A percentile compares a stretch with the other conserved stretches of the same genome.
phyloP scores from a whole-genome alignment of 2,797 vertebrate species.

The Melanitta fusca region DNA sequence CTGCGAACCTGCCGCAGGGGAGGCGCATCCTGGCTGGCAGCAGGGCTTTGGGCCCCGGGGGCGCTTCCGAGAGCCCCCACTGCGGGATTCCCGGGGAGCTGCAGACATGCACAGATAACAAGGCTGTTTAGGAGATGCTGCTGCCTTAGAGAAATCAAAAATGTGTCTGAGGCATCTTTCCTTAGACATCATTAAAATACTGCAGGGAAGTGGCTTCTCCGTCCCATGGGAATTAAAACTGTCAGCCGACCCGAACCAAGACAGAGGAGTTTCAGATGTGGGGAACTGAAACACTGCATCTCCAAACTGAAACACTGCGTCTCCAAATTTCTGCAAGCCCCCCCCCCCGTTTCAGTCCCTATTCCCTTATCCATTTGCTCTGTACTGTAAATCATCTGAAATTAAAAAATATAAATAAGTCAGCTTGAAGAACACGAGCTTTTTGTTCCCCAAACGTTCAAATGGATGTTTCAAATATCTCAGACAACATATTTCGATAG shows the following conservation, averaged over 20 bases:
- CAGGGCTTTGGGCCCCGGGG: neutral
- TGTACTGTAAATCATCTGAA: neutral
- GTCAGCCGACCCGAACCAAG: neutral
- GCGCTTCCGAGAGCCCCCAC: neutral
- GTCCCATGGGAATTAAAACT: neutral
- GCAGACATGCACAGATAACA: neutral
- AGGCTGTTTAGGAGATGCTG: neutral
- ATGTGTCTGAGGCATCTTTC: neutral
- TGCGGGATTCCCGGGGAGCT: neutral
- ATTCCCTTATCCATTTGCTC: slow-evolving; percentile 6
- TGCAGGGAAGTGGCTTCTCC: neutral
- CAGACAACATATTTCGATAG: neutral
- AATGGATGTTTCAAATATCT: neutral
- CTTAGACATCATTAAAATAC: neutral
- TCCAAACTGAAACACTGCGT: neutral
- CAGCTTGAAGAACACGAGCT: neutral
- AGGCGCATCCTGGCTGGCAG: neutral
- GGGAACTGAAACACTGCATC: neutral
- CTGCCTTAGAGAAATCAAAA: slow-evolving; percentile 18
- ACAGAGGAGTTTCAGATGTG: neutral
- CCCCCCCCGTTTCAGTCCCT: neutral
- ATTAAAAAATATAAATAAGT: slow-evolving; percentile 27
- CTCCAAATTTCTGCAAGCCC: neutral
- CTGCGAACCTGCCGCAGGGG: neutral
- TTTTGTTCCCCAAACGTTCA: neutral